phyloP scores from a whole-genome alignment of 2,797 vertebrate genomes.

The Poecilia velifera region DNA sequence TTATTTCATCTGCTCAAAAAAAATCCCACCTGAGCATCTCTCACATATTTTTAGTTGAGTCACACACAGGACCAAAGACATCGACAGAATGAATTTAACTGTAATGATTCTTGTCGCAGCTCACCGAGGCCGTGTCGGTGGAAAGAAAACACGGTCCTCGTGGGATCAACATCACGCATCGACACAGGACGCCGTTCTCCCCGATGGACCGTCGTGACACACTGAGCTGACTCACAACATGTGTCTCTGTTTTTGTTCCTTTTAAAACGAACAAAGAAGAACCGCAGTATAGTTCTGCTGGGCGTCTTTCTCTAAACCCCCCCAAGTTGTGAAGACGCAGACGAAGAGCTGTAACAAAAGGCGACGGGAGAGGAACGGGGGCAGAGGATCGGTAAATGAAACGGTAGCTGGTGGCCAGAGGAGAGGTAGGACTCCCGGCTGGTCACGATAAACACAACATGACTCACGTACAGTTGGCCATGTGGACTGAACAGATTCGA shows the following conservation, averaged over 20 bases:
- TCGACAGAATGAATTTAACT: not conserved
- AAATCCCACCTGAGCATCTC: not conserved
- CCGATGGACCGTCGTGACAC: conserved; percentile 51
- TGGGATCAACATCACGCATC: conserved; percentile 19
- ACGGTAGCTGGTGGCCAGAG: conserved; percentile 52
- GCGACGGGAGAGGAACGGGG: not conserved
- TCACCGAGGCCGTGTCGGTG: conserved; percentile 7
- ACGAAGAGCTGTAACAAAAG: not conserved
- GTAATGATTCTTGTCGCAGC: not conserved
- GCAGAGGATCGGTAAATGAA: conserved; percentile 35
- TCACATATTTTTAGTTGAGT: not conserved
- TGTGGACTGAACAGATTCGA: conserved; percentile 39
- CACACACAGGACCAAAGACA: not conserved
- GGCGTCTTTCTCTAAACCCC: conserved; percentile 34
- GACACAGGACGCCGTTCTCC: conserved; percentile 33
- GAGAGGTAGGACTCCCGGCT: conserved; percentile 36
- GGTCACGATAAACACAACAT: conserved; percentile 47
- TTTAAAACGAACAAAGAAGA: conserved; percentile 42
- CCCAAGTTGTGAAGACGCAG: conserved; percentile 50
- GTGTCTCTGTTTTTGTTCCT: conserved; percentile 72
- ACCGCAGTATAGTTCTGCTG: conserved; percentile 44
- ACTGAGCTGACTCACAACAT: conserved; percentile 68
- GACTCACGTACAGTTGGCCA: conserved; percentile 48
- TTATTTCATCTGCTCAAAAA: too few species aligned
- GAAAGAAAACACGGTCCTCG: conserved; percentile 14